Base-by-base conservation (phyloP, 1,140 invertebrate genomes). In the Drosophila lini region DNA sequence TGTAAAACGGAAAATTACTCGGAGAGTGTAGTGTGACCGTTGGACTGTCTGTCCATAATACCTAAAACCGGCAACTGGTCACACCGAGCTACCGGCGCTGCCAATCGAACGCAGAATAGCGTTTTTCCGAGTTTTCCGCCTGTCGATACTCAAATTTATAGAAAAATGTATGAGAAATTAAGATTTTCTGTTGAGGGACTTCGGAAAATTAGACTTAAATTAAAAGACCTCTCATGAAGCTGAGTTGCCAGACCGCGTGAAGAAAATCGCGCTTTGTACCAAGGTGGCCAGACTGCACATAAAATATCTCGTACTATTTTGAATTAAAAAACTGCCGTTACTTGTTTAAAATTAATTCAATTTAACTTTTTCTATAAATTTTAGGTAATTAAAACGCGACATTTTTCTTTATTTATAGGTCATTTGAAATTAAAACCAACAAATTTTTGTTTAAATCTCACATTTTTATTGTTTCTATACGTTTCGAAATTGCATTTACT, bases 401-500 rank as follows among this genome's bases (percentile, higher is more conserved):
- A 0, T 28, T 28, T 28, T 5, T 28, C 5, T 5, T 28, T 28
- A 5, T 5, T 28, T 28, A 28, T 5, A 28, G 5, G 25, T 28
- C 4, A 28, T 28, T 28, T 28, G 25, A 28, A 28, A 28, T 5
- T 16, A 9, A 19, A 34, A 16, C 9, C n/a, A 9, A 16, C 9
- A 25, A 45, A 45, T 1, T 31, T 63, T 75, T 84, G 47, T 89
- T 89, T 80, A 90, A 89, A 89, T 89, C 85, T 90, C 84, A 90
- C 84, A 89, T 89, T 84, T 88, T 89, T 84, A 89, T 89, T 88
- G 84, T 88, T 83, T 84, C 80, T 88, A 88, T 88, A 89, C 78
- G 73, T 88, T 89, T 89, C 84, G 77, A 88, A 88, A 88, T 88
- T 88, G 84, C 84, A 80, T 84, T 88, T 88, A 89, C 84, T 88